Base-by-base conservation (phyloP, 2,888 invertebrate genomes). In the Parnassius smintheus region DNA sequence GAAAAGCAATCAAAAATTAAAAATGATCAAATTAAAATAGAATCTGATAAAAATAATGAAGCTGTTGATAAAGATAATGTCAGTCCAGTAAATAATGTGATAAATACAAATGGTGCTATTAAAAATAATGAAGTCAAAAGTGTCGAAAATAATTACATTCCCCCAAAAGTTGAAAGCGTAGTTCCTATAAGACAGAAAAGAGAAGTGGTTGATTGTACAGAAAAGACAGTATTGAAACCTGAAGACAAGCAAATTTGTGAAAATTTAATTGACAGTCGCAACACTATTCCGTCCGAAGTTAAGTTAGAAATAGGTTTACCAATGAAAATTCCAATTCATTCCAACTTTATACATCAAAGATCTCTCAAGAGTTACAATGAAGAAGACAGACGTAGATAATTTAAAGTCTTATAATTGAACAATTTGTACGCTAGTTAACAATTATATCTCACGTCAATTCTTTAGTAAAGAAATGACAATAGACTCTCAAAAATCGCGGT, bases 291-390 rank as follows among this genome's bases (percentile, higher is more conserved):
- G 9, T 73, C 78, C 2, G 75, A 78, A 58, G 73, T 85, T 0
- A 79, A 88, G 70, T 75, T 87, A 22, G 77, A 81, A 11, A 66
- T 75, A 1, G 74, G 64, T 1, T 67, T 88, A 64, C 77, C 78
- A 1, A 83, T 83, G 22, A 73, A 68, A 51, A 66, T 85, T 52
- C 82, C 81, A 0, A 59, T 85, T 46, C 80, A 82, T 11, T 61
- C 70, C 0, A 68, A 76, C 3, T 61, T 86, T 60, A 77, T 81
- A 70, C 70, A 87, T 2, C 46, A n/a, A 9, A 81, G 91, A 70
- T 83, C 88, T 44, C 75, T 91, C 0, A 88, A 90, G 75, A 86
- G 76, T 72, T 80, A 76, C 53, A 74, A 82, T 10, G 78, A 81
- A 62, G 72, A 68, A 56, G 73, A 72, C 46, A 75, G 72, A 67